Base-by-base conservation (phyloP, 2,888 invertebrate genomes). In the Mythimna ferrago region DNA sequence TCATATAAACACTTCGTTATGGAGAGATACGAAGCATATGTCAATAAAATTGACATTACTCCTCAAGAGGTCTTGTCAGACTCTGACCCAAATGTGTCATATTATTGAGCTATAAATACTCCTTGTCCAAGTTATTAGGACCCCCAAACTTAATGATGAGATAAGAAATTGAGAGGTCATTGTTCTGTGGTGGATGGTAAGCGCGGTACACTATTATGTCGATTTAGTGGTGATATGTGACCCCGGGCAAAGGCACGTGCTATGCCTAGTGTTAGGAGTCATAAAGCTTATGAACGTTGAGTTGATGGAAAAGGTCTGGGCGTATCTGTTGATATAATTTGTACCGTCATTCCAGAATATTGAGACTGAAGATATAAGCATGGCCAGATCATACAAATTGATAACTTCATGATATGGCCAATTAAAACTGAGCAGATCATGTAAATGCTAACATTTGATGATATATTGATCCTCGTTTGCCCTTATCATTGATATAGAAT, bases 31-130 rank as follows among this genome's bases (percentile, higher is more conserved):
- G 73, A 38, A 60, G 62, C 84, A 84, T 87, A 83, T 80, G 83
- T 87, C 89, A 89, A 86, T 89, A 89, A 89, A 88, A 89, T 83
- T 87, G 87, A 82, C 89, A 87, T 89, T 88, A 89, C 89, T 85
- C 86, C 81, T 75, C 79, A 85, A 83, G 85, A 84, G 84, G 76
- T 78, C 88, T 86, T 90, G 89, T 90, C 90, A 87, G 74, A 71
- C 73, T 85, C 82, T 90, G 91, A 91, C 92, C 91, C 89, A 86
- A 90, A 92, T 91, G 89, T 90, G 90, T 91, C 92, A 90, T 90
- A 92, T 91, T 91, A 92, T 92, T 90, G 91, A 86, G 88, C 92
- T 89, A 92, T 94, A 94, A 93, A 94, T 93, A 93, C 89, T 86
- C 84, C 76, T 73, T 80, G 82, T 77, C 92, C 91, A 90, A 75